Percentiles rank a stretch among this genome's conserved stretches.
Evolutionary conservation across 2,113 vertebrate genomes (phyloP).

Genomic region (Myiozetetes cayanensis): DNA sequence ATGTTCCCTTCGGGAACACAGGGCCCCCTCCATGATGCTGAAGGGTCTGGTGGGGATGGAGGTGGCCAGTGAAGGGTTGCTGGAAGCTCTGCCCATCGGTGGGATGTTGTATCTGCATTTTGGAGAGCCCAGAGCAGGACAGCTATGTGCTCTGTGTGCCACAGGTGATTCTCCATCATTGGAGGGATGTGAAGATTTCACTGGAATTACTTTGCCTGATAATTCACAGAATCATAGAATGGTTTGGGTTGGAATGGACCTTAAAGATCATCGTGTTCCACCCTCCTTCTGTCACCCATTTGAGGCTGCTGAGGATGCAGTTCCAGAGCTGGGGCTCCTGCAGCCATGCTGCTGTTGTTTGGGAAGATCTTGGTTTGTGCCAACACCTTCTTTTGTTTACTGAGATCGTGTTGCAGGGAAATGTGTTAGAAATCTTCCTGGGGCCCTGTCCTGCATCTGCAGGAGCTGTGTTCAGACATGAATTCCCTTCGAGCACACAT

Average conservation of each 20-base stretch:
- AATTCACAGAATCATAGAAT: neutral
- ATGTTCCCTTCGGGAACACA: neutral
- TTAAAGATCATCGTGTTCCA: neutral
- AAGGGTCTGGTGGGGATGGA: neutral
- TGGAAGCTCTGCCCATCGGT: rapidly evolving
- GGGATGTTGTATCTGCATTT: neutral
- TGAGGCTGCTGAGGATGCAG: neutral
- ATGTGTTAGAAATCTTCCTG: neutral
- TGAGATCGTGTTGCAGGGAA: neutral
- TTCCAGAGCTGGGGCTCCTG: neutral
- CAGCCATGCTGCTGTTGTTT: neutral
- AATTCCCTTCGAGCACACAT: rapidly evolving
- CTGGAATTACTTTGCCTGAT: neutral
- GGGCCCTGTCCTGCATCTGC: neutral
- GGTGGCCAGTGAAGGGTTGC: neutral
- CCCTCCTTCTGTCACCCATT: neutral
- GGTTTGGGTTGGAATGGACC: neutral
- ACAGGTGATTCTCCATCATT: neutral
- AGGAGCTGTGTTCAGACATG: neutral
- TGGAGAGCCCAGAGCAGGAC: neutral
- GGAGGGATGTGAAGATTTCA: neutral
- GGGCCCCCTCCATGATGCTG: neutral
- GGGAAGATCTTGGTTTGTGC: neutral
- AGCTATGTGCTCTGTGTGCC: neutral
- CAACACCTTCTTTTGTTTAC: neutral